phyloP scores from a whole-genome alignment of 2,797 vertebrate species.

The Calcarius lapponicus region DNA sequence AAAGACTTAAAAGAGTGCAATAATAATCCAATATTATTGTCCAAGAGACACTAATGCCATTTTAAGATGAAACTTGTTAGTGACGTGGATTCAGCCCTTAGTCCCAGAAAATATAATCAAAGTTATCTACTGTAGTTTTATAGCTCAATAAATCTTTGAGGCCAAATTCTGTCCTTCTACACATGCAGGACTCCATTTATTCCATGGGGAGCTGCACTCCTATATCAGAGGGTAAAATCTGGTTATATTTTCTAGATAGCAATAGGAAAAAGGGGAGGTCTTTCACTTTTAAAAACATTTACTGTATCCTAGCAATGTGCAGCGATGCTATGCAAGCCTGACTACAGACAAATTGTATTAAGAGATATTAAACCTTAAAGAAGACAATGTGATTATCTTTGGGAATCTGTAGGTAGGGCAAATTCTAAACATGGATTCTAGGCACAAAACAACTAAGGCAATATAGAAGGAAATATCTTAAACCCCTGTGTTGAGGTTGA shows the following conservation, averaged over 20 bases:
- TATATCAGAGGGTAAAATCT: constrained; percentile 49
- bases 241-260: constrained; percentile 58
- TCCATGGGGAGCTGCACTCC: not conserved
- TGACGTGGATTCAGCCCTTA: not conserved
- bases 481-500: not conserved
- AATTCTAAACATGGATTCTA: not conserved
- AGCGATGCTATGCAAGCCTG: constrained; percentile 60
- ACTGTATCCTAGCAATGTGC: constrained; percentile 75
- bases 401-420: not conserved
- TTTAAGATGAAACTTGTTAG: constrained; percentile 6
- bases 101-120: not conserved
- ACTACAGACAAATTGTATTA: constrained; percentile 59
- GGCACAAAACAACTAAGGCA: not conserved
- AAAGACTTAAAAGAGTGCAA: not conserved
- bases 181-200: not conserved
- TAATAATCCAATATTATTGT: not conserved
- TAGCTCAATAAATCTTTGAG: constrained; percentile 33
- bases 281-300: constrained; percentile 75
- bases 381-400: constrained; percentile 8
- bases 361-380: constrained; percentile 52
- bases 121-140: constrained; percentile 24
- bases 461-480: not conserved
- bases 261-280: constrained; percentile 70
- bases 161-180: not conserved
- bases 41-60: not conserved